These are phyloP conservation scores for Venturia canescens DNA, from an alignment of 1,140 invertebrate genomes.

Conservation along the genomic window DNA sequence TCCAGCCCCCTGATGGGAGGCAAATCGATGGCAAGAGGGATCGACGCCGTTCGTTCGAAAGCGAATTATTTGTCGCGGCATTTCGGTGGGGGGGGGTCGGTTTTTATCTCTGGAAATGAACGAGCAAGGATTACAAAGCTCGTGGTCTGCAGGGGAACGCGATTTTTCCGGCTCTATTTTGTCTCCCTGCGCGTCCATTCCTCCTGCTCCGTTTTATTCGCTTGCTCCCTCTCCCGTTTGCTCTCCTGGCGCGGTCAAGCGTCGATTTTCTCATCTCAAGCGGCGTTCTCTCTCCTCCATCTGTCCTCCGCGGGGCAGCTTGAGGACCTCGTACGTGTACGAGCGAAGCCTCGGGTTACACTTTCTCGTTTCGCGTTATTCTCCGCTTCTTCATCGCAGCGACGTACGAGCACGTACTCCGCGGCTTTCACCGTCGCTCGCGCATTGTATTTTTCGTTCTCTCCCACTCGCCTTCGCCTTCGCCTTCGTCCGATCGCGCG, in stretches of 20 bases:
- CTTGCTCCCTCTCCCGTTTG: slow-evolving; percentile 46
- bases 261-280: background rate
- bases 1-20: background rate
- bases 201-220: background rate
- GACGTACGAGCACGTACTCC: slow-evolving; percentile 27
- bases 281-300: background rate
- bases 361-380: slow-evolving; percentile 34
- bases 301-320: background rate
- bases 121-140: background rate
- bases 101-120: background rate
- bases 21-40: slow-evolving; percentile 62
- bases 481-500: background rate
- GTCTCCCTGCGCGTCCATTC: too few relatives aligned
- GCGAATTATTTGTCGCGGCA: too few relatives aligned
- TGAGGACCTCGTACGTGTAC: background rate
- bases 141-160: too few relatives aligned
- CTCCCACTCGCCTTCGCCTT: background rate
- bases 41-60: slow-evolving; percentile 33
- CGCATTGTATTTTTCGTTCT: slow-evolving; percentile 1
- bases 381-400: slow-evolving; percentile 24
- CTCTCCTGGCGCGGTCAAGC: slow-evolving; percentile 4
- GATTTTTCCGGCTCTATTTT: too few relatives aligned
- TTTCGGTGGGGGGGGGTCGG: background rate
- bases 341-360: slow-evolving; percentile 9
- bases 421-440: slow-evolving; percentile 15